These are phyloP conservation scores for Amblyraja radiata DNA, from an alignment of 2,797 vertebrate genomes.

Conservation along the genomic window DNA sequence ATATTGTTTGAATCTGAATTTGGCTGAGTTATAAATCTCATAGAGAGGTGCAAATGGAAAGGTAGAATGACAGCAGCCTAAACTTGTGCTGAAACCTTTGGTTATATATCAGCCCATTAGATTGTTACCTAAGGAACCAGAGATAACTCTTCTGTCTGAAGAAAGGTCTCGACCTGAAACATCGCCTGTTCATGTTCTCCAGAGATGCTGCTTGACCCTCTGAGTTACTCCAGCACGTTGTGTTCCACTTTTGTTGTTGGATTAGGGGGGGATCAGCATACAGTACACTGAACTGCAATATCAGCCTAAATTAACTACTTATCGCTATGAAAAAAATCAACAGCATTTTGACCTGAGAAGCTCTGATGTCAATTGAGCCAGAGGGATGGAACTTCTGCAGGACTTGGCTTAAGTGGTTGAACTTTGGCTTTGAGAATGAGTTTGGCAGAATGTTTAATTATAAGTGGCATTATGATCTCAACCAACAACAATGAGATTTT, in stretches of 20 bases:
- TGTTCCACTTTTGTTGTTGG: neutral
- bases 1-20: neutral
- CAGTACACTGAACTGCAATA: neutral
- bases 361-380: neutral
- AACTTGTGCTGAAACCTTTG: neutral
- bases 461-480: neutral
- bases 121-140: neutral
- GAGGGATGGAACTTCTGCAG: neutral
- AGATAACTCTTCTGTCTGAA: neutral
- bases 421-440: neutral
- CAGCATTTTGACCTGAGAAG: neutral
- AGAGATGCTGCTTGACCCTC: too few species aligned
- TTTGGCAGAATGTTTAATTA: neutral
- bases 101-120: neutral
- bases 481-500: too few species aligned
- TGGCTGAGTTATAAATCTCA: neutral
- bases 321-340: neutral
- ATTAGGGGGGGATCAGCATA: neutral
- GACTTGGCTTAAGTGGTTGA: neutral
- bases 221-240: too few species aligned
- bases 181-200: too few species aligned
- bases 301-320: neutral
- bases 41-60: neutral
- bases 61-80: neutral
- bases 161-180: too few species aligned